Evolutionary conservation across 1,140 invertebrate species (phyloP), one percentile per base, ranked within the genome.

Genomic region (Drosophila pandora): DNA sequence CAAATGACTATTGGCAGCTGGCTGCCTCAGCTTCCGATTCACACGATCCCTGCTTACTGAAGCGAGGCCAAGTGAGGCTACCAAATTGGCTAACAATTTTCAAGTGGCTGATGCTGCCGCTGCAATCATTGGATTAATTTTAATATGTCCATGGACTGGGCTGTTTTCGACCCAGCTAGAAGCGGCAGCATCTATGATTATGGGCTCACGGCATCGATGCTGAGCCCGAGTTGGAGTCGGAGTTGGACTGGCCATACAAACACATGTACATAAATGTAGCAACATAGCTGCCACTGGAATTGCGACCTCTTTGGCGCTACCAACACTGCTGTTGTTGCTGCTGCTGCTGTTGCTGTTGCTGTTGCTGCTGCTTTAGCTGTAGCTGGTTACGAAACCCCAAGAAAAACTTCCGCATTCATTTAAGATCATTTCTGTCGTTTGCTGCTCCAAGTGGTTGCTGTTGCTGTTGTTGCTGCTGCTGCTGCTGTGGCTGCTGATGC

Each of bases 351-450:
- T 48, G 62, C 47, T 41, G 63, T 28, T 50, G 64, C 58, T 43
- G 58, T 39, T 43, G 61, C 41, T 63, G 52, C 49, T 64, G 71
- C 52, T 74, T 76, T 32, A 63, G 65, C 43, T 79, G 71, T 87
- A 83, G 84, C 89, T 90, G 84, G 90, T 90, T 90, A 90, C 90
- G 90, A 90, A 90, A 90, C 81, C 82, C 76, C 84, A 80, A 88
- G 83, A 90, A 91, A 91, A 91, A 90, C 90, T 91, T 91, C 90
- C 90, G 90, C 90, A 91, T 91, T 91, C 90, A 91, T 90, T 91
- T 90, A 91, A 90, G 84, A 90, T 91, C 85, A 88, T 89, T 91
- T 91, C 85, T 90, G 79, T 90, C 79, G 79, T 84, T 69, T 89
- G 79, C 52, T 87, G 82, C 82, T 87, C 64, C 81, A 85, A 85